phyloP scores from a whole-genome alignment of 1,140 invertebrate genomes.

The Centruroides sculpturatus region DNA sequence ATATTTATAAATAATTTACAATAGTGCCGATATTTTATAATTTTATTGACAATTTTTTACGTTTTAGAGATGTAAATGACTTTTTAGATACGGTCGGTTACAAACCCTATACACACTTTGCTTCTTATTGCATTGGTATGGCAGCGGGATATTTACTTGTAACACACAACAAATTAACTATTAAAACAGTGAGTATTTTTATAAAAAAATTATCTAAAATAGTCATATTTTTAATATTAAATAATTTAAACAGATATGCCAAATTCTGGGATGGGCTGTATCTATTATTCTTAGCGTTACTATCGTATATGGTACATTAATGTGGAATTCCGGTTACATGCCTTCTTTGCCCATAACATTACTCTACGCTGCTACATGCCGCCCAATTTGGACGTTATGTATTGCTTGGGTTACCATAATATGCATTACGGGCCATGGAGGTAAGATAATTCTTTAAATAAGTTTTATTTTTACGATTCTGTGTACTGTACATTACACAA shows the following conservation, averaged over 20 bases:
- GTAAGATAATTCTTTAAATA: not conserved
- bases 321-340: constrained; percentile 12
- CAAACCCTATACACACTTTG: constrained; percentile 17
- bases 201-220: not conserved
- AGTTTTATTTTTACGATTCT: no score
- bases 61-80: constrained; percentile 14
- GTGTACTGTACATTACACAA: no score
- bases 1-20: no score
- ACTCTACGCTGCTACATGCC: constrained; percentile 12
- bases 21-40: no score
- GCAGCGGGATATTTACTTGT: constrained; percentile 12
- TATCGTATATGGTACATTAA: constrained; percentile 10
- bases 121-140: constrained; percentile 17
- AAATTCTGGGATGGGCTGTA: constrained; percentile 6
- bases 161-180: constrained; percentile 7
- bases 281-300: not conserved
- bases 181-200: constrained; percentile 9
- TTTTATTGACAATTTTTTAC: no score
- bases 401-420: constrained; percentile 13
- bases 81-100: constrained; percentile 17
- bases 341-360: constrained; percentile 9
- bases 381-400: constrained; percentile 12
- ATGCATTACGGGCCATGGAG: constrained; percentile 15
- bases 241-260: constrained; percentile 1
- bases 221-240: not conserved